Evolutionary conservation across 2,113 vertebrate genomes (phyloP).

Genomic region (Lophura nycthemera): DNA sequence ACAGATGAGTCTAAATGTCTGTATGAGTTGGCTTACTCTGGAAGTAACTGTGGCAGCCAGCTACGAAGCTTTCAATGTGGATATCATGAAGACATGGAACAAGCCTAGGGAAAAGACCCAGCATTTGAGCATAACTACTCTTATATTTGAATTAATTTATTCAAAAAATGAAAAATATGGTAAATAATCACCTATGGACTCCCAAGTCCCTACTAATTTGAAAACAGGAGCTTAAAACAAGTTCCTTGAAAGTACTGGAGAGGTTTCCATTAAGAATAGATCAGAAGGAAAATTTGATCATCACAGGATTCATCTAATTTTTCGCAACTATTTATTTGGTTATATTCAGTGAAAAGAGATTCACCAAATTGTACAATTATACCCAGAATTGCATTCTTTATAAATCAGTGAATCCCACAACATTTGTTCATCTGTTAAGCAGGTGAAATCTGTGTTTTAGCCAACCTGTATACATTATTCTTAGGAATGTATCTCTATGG

Average conservation of each 20-base stretch:
- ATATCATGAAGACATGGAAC: background rate
- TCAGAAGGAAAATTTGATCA: background rate
- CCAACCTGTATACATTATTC: background rate
- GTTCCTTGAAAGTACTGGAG: background rate
- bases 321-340: background rate
- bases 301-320: background rate
- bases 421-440: background rate
- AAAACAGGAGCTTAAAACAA: background rate
- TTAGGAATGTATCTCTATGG: background rate
- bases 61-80: background rate
- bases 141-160: background rate
- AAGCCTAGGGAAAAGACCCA: background rate
- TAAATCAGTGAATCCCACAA: background rate
- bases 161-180: background rate
- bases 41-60: background rate
- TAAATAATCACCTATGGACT: background rate
- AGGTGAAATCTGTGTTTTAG: background rate
- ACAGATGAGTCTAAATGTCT: background rate
- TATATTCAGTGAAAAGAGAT: background rate
- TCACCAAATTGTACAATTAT: background rate
- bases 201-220: background rate
- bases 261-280: background rate
- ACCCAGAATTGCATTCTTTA: background rate
- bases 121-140: background rate
- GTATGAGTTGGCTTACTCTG: background rate